Evolutionary conservation across 2,888 invertebrate genomes (phyloP).

Genomic region (Tachina fera): DNA sequence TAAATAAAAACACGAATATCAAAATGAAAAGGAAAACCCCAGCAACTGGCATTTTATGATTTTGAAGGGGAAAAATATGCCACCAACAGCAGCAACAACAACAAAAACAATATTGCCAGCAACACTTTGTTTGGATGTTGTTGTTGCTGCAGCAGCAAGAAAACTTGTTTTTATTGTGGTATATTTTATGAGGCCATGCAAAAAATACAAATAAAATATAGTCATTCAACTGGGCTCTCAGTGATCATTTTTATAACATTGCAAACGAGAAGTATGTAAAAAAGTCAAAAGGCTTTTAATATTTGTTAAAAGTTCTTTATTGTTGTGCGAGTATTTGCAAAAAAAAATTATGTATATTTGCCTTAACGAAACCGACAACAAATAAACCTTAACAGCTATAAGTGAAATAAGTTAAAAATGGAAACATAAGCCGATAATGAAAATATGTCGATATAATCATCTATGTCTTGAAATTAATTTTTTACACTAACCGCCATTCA

Average conservation of each 20-base stretch:
- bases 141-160: background rate
- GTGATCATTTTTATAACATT: background rate
- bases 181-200: constrained; percentile 11
- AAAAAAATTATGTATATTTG: too few species aligned
- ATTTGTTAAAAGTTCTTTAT: constrained; percentile 5
- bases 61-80: constrained; percentile 26
- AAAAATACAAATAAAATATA: background rate
- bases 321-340: background rate
- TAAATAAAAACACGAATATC: background rate
- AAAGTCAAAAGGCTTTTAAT: constrained; percentile 24
- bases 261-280: background rate
- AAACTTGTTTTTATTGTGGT: constrained; percentile 25
- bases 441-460: too few species aligned
- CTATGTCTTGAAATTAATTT: too few species aligned
- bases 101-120: constrained; percentile 10
- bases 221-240: constrained; percentile 6
- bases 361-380: too few species aligned
- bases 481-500: too few species aligned
- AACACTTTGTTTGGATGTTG: constrained; percentile 7
- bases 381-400: too few species aligned
- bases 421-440: too few species aligned
- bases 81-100: background rate
- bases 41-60: constrained; percentile 27
- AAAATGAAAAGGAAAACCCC: constrained; percentile 1
- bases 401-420: too few species aligned